Evolutionary conservation across 2,888 invertebrate genomes (phyloP), one percentile per base, ranked within the genome.

Genomic region (Tigriopus californicus): DNA sequence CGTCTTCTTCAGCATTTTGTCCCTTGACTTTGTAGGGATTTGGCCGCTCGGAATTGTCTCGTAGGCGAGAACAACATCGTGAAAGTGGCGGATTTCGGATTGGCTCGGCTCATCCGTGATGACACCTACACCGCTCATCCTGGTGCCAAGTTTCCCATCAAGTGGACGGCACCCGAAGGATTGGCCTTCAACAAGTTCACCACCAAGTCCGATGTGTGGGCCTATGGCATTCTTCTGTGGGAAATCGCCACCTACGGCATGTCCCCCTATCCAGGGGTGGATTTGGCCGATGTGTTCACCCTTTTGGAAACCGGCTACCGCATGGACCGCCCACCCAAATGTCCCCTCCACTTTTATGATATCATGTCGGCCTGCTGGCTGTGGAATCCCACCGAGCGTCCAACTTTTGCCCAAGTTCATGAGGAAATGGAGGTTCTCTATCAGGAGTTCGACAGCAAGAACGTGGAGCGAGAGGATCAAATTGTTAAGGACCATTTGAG

Each of bases 141-240:
- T 8, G 57, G 57, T 33, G 97, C 98, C 64, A 98, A 98, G 77
- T 98, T 98, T 75, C 98, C 98, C 61, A 98, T 98, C 70, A 98
- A 98, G 75, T 98, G 98, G 98, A 98, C 98, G 18, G 97, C 98
- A 57, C 98, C 98, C 12, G 98, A 99, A 75, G 98, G 98, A 44
- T 76, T 99, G 65, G 98, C 98, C 2, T 97, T 94, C 74, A 78
- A 77, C 64, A 71, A 73, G 22, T 68, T 73, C 48, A 25, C 64
- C 41, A 65, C 54, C 41, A 55, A 82, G 74, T 87, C 87, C 22
- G 89, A 90, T 71, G 89, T 90, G 24, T 90, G 89, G 92, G 94
- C 95, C n/a, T 97, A 95, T 74, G 97, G 97, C 53, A 91, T 98
- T 64, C 76, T 98, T 61, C 76, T 98, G 51, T 98, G 97, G 97